Conservation (phyloP, 2,797 vertebrate species). For the Dipus sagitta region DNA sequence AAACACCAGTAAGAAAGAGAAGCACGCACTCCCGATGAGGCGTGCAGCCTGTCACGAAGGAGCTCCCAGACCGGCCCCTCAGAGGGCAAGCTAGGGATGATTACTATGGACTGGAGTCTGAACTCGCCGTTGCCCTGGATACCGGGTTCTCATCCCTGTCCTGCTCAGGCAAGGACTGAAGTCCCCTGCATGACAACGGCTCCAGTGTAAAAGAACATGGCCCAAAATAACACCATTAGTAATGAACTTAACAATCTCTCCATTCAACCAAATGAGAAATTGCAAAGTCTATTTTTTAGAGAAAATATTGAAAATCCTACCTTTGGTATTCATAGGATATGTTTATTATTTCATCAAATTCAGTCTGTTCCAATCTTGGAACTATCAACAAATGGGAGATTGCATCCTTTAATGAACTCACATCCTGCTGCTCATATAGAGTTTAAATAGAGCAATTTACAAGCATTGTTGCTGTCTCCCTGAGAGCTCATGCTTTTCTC, state of each 20-base stretch:
- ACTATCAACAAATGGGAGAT: conserved; percentile 71
- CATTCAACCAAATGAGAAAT: conserved; percentile 68
- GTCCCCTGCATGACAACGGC: conserved; percentile 61
- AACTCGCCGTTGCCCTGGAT: conserved; percentile 76
- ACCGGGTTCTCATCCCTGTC: conserved; percentile 64
- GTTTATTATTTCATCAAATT: conserved; percentile 72
- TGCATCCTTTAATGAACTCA: conserved; percentile 70
- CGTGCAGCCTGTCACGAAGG: conserved; percentile 37
- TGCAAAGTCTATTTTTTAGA: conserved; percentile 68
- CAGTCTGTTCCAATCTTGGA: conserved; percentile 54
- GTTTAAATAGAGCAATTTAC: conserved; percentile 73
- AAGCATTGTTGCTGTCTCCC: conserved; percentile 1
- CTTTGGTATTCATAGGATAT: conserved; percentile 66
- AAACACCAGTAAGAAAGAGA: conserved; percentile 46
- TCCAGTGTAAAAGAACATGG: not conserved
- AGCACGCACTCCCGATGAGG: conserved; percentile 34
- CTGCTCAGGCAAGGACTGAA: conserved; percentile 59
- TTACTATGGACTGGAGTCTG: conserved; percentile 72
- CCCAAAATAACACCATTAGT: conserved; percentile 69
- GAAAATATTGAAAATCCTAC: conserved; percentile 71
- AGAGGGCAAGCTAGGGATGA: conserved; percentile 66
- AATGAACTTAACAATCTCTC: conserved; percentile 72
- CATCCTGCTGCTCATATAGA: conserved; percentile 28
- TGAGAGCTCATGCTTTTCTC: conserved; percentile 38
- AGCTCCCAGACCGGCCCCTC: conserved; percentile 14